These are phyloP conservation scores for Apamea monoglypha DNA, from an alignment of 2,888 invertebrate genomes.

Conservation along the genomic window DNA sequence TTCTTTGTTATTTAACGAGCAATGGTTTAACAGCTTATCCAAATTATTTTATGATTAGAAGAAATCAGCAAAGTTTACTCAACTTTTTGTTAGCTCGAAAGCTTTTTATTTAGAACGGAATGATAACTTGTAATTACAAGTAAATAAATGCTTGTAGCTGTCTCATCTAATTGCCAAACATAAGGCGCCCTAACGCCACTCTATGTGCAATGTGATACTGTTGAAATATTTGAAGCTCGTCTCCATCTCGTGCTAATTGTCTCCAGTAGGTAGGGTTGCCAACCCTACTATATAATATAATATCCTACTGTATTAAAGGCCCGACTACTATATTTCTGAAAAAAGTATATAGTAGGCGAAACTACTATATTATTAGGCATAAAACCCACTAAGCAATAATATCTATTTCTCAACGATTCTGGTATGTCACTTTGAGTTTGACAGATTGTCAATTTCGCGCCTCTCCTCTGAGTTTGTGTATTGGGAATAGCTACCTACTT, in stretches of 20 bases:
- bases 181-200: background rate
- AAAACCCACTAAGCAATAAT: too few species aligned
- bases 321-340: too few species aligned
- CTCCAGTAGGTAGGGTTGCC: background rate
- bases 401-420: too few species aligned
- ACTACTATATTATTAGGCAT: too few species aligned
- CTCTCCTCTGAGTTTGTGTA: too few species aligned
- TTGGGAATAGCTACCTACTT: too few species aligned
- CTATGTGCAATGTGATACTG: conserved; percentile 32
- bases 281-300: too few species aligned
- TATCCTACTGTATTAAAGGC: too few species aligned
- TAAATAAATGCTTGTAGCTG: conserved; percentile 10
- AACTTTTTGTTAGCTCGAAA: background rate
- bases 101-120: background rate
- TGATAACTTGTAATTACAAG: conserved; percentile 15
- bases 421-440: too few species aligned
- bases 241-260: conserved; percentile 13
- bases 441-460: too few species aligned
- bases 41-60: conserved; percentile 13
- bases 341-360: too few species aligned
- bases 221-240: conserved; percentile 21
- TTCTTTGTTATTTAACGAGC: conserved; percentile 12
- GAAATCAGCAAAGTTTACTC: background rate
- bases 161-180: conserved; percentile 22
- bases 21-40: background rate